Base-by-base conservation (phyloP, 2,113 vertebrate species). In the Phaetusa simplex region DNA sequence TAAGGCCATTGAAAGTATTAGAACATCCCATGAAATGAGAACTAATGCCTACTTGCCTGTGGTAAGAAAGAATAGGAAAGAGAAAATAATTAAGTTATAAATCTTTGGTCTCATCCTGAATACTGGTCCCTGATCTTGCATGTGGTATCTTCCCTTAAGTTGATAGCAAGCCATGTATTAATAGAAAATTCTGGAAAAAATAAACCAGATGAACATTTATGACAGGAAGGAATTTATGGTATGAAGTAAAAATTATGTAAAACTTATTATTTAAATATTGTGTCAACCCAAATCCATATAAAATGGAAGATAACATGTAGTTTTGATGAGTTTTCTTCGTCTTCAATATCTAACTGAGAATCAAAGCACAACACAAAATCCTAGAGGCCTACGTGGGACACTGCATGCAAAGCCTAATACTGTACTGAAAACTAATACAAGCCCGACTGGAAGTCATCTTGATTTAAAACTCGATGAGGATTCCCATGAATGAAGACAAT, bases 61-160 rank as follows among this genome's bases (percentile, higher is more conserved):
- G 29, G 56, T 61, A 84, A 91, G 10, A 74, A 1, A 9, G 58
- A 91, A 30, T 27, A 79, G 24, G 38, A 94, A 96, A 82, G 49
- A 67, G 32, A 89, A 96, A 80, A 94, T 52, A 82, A 71, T 69
- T 58, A 74, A 61, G 50, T 49, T 80, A 73, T 89, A 93, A 94
- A 45, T 93, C 59, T 93, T 86, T 82, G 32, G 30, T 86, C 42
- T 74, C 24, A 55, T 76, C 20, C 70, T 79, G 30, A 42, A 47
- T 5, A 80, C 14, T 24, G 6, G 4, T 74, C 42, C 69, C 64
- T 32, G 50, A 56, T 82, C 32, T 15, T 67, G 16, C 65, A 49
- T 3, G 5, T 15, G 2, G 40, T n/a, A 86, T 6, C 3, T 9
- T 52, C 16, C 14, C 8, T 86, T 64, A 91, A 78, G 27, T 38